phyloP scores from a whole-genome alignment of 1,140 invertebrate genomes.

The Holotrichia oblita region DNA sequence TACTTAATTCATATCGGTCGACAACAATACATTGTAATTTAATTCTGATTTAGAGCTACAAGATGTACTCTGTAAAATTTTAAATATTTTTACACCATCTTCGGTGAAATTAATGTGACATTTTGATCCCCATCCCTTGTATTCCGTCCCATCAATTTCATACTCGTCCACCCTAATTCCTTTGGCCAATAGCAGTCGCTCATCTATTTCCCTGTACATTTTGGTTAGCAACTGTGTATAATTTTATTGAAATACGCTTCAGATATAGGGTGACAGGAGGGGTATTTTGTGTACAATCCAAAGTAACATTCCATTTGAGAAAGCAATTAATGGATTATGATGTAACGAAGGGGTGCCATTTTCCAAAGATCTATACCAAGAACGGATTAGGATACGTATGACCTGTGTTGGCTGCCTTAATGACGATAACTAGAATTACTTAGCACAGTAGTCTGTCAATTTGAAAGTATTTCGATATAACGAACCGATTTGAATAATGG shows the following conservation, averaged over 20 bases:
- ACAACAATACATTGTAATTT: too few species aligned
- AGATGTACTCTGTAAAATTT: slow-evolving; percentile 17
- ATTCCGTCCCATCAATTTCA: not conserved
- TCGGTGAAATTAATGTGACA: slow-evolving; percentile 29
- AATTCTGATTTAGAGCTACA: too few species aligned
- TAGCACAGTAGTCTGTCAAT: not conserved
- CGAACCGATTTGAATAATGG: not conserved
- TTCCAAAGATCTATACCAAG: not conserved
- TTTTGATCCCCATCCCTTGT: slow-evolving; percentile 17
- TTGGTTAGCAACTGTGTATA: slow-evolving; percentile 9
- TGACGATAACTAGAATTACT: not conserved
- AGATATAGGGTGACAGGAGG: not conserved
- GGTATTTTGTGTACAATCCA: not conserved
- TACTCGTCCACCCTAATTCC: not conserved
- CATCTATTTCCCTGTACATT: not conserved
- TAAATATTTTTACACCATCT: slow-evolving; percentile 27
- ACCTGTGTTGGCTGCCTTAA: not conserved
- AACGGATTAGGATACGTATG: not conserved
- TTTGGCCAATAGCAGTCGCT: not conserved
- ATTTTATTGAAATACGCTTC: slow-evolving; percentile 29
- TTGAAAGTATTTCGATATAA: not conserved
- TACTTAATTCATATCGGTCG: too few species aligned
- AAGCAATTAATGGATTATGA: slow-evolving; percentile 15
- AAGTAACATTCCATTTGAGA: slow-evolving; percentile 22
- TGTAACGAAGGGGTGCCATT: not conserved